Percentiles rank a stretch among this genome's conserved stretches.
phyloP scores from a whole-genome alignment of 1,140 invertebrate genomes.

The Caenorhabditis tropicalis region DNA sequence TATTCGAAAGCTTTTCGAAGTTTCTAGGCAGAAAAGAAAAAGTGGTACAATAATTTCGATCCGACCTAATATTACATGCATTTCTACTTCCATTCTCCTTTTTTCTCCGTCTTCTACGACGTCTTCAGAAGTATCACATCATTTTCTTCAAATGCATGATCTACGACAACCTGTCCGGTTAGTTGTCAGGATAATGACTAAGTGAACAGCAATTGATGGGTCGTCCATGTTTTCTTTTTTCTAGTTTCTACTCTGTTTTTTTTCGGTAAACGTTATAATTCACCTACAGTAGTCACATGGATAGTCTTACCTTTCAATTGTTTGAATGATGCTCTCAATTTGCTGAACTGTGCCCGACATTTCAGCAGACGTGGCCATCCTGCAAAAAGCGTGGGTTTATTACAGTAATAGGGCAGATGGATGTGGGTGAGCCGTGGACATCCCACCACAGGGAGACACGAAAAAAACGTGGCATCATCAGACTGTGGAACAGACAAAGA shows the following conservation, averaged over 20 bases:
- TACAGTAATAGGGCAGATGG: not conserved
- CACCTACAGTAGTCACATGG: no score
- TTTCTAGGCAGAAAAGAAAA: no score
- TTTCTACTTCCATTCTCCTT: not conserved
- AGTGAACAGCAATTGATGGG: not conserved
- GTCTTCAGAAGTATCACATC: constrained; percentile 10
- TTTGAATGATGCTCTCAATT: constrained; percentile 41
- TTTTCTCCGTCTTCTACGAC: not conserved
- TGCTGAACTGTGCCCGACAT: constrained; percentile 42
- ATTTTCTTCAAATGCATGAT: not conserved
- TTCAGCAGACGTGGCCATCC: constrained; percentile 38
- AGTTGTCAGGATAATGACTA: constrained; percentile 28
- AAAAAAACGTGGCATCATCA: constrained; percentile 32
- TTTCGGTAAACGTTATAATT: not conserved
- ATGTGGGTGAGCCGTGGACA: not conserved
- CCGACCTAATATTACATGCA: constrained; percentile 11
- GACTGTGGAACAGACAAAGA: constrained; percentile 23
- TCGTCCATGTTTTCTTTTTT: not conserved
- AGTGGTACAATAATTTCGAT: no score
- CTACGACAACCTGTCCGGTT: not conserved
- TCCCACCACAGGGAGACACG: not conserved
- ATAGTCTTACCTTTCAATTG: constrained; percentile 6
- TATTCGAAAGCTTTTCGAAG: no score
- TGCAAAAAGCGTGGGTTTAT: not conserved
- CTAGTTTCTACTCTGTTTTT: not conserved